A percentile compares a stretch with the other conserved stretches of the same genome.
These are phyloP conservation scores for Australoheros facetus DNA, from an alignment of 2,797 vertebrate genomes.

Conservation along the genomic window DNA sequence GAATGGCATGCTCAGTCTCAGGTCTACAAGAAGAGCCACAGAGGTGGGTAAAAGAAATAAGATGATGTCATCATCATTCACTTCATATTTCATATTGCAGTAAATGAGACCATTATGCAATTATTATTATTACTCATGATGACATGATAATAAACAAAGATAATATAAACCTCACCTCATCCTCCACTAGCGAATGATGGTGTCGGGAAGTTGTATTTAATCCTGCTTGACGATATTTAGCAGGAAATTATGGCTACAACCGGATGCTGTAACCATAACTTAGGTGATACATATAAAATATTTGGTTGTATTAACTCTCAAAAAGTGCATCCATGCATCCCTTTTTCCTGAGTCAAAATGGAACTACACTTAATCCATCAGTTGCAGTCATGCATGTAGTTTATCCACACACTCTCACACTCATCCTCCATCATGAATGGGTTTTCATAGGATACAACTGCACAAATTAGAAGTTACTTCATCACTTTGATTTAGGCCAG, in stretches of 20 bases:
- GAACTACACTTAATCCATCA: conserved; percentile 12
- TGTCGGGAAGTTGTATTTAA: neutral
- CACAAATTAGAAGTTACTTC: conserved; percentile 38
- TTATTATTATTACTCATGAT: neutral
- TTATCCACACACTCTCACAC: neutral
- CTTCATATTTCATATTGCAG: neutral
- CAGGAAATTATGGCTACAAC: neutral
- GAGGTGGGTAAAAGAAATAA: rapidly evolving
- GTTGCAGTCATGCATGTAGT: conserved; percentile 11
- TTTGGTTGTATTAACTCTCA: neutral
- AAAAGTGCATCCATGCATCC: neutral
- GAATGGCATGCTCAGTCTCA: neutral
- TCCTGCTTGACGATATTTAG: neutral
- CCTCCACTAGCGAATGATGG: neutral
- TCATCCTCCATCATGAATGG: conserved; percentile 14
- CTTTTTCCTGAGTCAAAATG: conserved; percentile 5
- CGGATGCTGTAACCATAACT: neutral
- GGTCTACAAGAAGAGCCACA: neutral
- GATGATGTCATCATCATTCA: neutral
- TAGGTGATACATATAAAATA: neutral
- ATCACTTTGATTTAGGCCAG: conserved; percentile 35
- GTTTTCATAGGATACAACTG: conserved; percentile 16
- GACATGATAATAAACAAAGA: neutral
- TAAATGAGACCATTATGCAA: neutral
- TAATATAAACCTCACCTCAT: too few species aligned